phyloP scores from a whole-genome alignment of 2,113 vertebrate genomes.

The Crypturellus undulatus region DNA sequence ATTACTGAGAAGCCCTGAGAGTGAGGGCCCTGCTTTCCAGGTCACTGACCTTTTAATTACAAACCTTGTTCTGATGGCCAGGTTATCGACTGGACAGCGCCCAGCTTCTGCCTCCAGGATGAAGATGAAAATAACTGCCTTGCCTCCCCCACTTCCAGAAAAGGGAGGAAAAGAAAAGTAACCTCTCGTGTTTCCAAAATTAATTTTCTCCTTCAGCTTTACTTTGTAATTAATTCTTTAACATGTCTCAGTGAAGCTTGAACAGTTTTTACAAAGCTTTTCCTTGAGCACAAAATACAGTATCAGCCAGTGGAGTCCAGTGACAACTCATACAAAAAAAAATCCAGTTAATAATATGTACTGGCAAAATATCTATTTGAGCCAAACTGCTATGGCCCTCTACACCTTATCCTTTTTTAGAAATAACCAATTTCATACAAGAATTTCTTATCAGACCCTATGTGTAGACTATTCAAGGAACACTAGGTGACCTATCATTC shows the following conservation, averaged over 20 bases:
- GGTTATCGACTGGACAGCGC: slow-evolving; percentile 87
- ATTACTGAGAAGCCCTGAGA: slow-evolving; percentile 84
- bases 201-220: slow-evolving; percentile 83
- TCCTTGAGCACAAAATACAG: slow-evolving; percentile 40
- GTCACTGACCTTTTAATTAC: slow-evolving; percentile 92
- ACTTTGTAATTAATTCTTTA: slow-evolving; percentile 84
- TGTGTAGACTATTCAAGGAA: not conserved
- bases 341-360: not conserved
- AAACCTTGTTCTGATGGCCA: slow-evolving; percentile 87
- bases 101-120: slow-evolving; percentile 78
- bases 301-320: slow-evolving; percentile 15
- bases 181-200: slow-evolving; percentile 84
- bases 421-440: not conserved
- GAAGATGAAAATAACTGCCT: slow-evolving; percentile 77
- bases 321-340: not conserved
- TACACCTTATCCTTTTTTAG: not conserved
- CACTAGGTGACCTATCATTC: not conserved
- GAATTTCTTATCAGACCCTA: not conserved
- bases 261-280: slow-evolving; percentile 58
- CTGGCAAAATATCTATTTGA: not conserved
- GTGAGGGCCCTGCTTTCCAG: slow-evolving; percentile 84
- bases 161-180: slow-evolving; percentile 76
- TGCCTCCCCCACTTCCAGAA: slow-evolving; percentile 75
- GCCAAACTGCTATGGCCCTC: not conserved
- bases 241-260: slow-evolving; percentile 70